Evolutionary conservation across 2,888 invertebrate species (phyloP), one percentile per base, ranked within the genome.

Genomic region (Parnassius orleans): DNA sequence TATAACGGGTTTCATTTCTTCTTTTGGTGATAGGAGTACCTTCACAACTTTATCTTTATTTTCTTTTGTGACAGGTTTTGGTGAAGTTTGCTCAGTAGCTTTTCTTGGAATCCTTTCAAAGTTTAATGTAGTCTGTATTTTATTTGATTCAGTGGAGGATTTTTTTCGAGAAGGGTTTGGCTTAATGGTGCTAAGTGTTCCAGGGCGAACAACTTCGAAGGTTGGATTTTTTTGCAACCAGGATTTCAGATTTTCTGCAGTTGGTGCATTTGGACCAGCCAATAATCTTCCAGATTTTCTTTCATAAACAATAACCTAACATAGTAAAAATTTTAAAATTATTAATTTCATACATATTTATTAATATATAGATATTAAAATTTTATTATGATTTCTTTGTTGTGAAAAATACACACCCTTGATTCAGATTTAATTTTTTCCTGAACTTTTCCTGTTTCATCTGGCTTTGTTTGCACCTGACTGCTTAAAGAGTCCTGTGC

Each of bases 191-290:
- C 90, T 92, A 0, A 87, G 73, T 44, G 92, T 92, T n/a, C 93
- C 94, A 0, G 95, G 94, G 65, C 94, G 93, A 7, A 97, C 94
- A 0, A 97, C 96, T 91, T 98, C 97, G 83, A 94, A 98, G 0
- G 96, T 95, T 2, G 97, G 98, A 91, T 98, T 96, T 70, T 95
- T 95, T 78, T 95, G 95, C 10, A 98, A 89, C 97, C 97, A 98
- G 33, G 94, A 92, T 74, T 95, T 95, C 46, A 98, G 90, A 77
- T 95, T 96, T 24, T 94, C 93, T 46, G 95, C 94, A 10, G 95
- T 95, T 0, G 98, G 98, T 48, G 98, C 98, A 78, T 94, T 95
- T n/a, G 93, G 93, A 10, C 97, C 98, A 64, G 94, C 93, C 68
- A 95, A 84, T 75, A 94, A 84, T 72, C 94, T 95, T 3, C 97